A percentile compares a stretch with the other conserved stretches of the same genome.
Evolutionary conservation across 1,140 invertebrate genomes (phyloP).

Genomic region (Papilio polyxenes): DNA sequence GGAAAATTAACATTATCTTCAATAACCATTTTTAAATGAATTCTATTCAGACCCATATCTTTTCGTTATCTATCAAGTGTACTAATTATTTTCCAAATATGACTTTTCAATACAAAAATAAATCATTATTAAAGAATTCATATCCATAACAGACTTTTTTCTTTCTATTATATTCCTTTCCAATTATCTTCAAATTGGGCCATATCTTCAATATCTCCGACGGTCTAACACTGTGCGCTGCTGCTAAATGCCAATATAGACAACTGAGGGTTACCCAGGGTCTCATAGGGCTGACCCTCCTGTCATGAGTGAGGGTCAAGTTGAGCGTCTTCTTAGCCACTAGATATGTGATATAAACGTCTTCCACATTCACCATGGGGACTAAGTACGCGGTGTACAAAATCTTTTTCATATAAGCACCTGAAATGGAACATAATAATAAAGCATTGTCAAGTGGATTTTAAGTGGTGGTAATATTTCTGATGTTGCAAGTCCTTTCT

Average conservation of each 20-base stretch:
- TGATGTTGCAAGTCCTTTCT: too few relatives aligned
- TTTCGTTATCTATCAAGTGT: too few relatives aligned
- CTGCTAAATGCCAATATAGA: constrained; percentile 56
- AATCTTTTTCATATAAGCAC: constrained; percentile 54
- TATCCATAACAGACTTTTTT: constrained; percentile 48
- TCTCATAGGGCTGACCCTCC: constrained; percentile 61
- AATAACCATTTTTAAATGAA: too few relatives aligned
- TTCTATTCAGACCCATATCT: too few relatives aligned
- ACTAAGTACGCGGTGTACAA: constrained; percentile 48
- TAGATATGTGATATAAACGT: constrained; percentile 69
- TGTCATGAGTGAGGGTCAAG: constrained; percentile 57
- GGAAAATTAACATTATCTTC: too few relatives aligned
- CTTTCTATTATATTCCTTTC: constrained; percentile 35
- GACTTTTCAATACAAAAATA: constrained; percentile 53
- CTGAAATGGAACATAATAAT: constrained; percentile 51
- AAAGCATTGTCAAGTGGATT: too few relatives aligned
- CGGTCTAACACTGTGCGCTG: constrained; percentile 55
- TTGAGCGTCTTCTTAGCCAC: constrained; percentile 55
- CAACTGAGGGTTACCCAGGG: constrained; percentile 54
- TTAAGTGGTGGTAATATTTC: too few relatives aligned
- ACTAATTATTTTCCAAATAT: background rate
- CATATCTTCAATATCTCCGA: constrained; percentile 54
- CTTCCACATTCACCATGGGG: constrained; percentile 69
- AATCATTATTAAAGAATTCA: constrained; percentile 47
- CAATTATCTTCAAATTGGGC: constrained; percentile 47